phyloP scores from a whole-genome alignment of 2,888 invertebrate genomes.

The Piscicola geometra region DNA sequence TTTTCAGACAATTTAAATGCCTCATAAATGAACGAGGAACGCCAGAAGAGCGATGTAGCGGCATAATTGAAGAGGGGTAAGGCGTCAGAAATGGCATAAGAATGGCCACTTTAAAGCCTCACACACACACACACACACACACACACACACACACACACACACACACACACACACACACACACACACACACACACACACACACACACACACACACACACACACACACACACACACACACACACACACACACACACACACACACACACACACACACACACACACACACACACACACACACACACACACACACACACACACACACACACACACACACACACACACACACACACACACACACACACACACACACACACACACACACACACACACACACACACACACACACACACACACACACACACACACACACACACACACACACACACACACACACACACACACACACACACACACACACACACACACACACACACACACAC shows the following conservation, averaged over 20 bases:
- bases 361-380: too few relatives aligned
- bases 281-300: slow-evolving; percentile 19
- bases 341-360: not conserved
- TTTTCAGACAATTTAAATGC: too few relatives aligned
- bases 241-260: not conserved
- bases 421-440: too few relatives aligned
- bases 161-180: slow-evolving; percentile 11
- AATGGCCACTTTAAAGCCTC: not conserved
- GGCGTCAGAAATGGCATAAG: too few relatives aligned
- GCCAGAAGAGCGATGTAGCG: too few relatives aligned
- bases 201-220: not conserved
- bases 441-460: too few relatives aligned
- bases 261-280: slow-evolving; percentile 20
- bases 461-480: too few relatives aligned
- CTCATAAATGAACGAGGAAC: too few relatives aligned
- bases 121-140: not conserved
- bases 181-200: slow-evolving; percentile 12
- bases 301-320: slow-evolving; percentile 4
- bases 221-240: not conserved
- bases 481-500: too few relatives aligned
- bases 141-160: slow-evolving; percentile 16
- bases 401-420: too few relatives aligned
- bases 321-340: slow-evolving; percentile 13
- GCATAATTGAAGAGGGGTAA: too few relatives aligned
- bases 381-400: too few relatives aligned